phyloP scores from a whole-genome alignment of 2,888 invertebrate genomes.

The Melangyna quadrimaculata region DNA sequence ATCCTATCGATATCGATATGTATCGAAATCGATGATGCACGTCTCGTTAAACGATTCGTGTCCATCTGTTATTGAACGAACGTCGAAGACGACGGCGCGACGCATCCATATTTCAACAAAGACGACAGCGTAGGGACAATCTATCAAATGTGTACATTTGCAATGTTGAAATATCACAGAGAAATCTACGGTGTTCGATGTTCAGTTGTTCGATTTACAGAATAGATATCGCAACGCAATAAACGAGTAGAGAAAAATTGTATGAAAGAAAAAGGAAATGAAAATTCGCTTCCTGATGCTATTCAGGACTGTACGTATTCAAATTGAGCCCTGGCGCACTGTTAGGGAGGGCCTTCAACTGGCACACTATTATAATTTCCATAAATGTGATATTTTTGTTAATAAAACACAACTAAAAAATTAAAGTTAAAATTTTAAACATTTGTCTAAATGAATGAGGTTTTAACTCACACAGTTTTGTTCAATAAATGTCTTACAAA shows the following conservation, averaged over 20 bases:
- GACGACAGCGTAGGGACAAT: conserved; percentile 40
- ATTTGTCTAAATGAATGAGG: too few relatives aligned
- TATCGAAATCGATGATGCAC: conserved; percentile 22
- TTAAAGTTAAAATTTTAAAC: too few relatives aligned
- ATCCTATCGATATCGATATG: conserved; percentile 2
- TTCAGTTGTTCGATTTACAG: not conserved
- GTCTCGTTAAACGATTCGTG: conserved; percentile 51
- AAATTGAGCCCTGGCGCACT: not conserved
- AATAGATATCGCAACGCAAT: conserved; percentile 2
- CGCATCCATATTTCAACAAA: not conserved
- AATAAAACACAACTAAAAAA: too few relatives aligned
- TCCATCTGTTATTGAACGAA: conserved; percentile 49
- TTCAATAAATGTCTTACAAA: too few relatives aligned
- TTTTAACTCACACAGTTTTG: too few relatives aligned
- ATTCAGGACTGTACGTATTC: not conserved
- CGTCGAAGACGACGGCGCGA: not conserved
- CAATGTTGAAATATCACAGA: conserved; percentile 44
- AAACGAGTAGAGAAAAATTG: not conserved
- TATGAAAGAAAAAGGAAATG: not conserved
- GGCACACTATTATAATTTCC: too few relatives aligned
- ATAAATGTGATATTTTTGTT: too few relatives aligned
- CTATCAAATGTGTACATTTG: conserved; percentile 32
- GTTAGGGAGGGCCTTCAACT: not conserved
- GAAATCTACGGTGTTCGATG: not conserved
- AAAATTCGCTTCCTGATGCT: conserved; percentile 14